Evolutionary conservation across 2,888 invertebrate species (phyloP), one percentile per base, ranked within the genome.

Genomic region (Cheiracanthium punctorium): DNA sequence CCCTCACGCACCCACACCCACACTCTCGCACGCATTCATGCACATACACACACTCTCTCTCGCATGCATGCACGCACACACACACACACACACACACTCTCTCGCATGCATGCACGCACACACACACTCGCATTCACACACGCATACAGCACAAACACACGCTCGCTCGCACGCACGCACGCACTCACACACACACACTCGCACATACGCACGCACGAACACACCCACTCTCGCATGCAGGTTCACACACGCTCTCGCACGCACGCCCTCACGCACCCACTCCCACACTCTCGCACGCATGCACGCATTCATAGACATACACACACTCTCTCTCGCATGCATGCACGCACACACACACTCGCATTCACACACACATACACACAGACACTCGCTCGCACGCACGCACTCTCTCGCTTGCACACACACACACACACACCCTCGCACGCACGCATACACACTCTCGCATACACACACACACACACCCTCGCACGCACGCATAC

Each of bases 1-100:
- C n/a, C n/a, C n/a, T 8, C 37, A 8, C 12, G 12, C 12, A 37
- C 37, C 5, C 37, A 37, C 37, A 12, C 37, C 5, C 37, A 37
- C 37, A 8, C 12, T 8, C 12, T 8, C 37, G 12, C 37, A 37
- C n/a, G n/a, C 65, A 65, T 28, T 24, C 65, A 65, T 28, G 28
- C 28, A 28, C 65, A 65, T 28, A 65, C 65, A 65, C 65, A 65
- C 65, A n/a, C n/a, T n/a, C n/a, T n/a, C n/a, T n/a, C n/a, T n/a
- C n/a, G n/a, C n/a, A n/a, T n/a, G n/a, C n/a, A 65, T 37, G 37
- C 65, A 65, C 65, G 28, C 65, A 65, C 65, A 65, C 65, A 65
- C 65, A 65, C 65, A 65, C 28, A 28, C 28, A 24, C 20, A 65
- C 65, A 28, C 65, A 28, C 28, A 28, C 14, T 10, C 65, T n/a